Conservation (phyloP, 2,888 invertebrate species). For the Copidosoma aretas region DNA sequence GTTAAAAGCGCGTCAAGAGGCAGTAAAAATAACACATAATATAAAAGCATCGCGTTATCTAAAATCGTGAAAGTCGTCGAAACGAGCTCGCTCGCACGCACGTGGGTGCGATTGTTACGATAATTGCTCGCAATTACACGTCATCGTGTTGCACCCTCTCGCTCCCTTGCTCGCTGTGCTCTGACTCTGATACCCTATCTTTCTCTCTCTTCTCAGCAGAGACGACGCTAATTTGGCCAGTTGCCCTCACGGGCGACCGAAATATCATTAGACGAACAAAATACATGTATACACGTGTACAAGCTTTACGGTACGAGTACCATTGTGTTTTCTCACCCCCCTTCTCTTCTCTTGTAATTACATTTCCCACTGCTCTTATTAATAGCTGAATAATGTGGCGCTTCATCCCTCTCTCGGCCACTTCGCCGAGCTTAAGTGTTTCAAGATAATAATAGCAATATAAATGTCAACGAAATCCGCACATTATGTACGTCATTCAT, state of each 20-base stretch:
- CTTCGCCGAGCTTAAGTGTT: slow-evolving; percentile 48
- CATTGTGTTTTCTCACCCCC: too few species aligned
- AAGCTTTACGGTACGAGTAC: slow-evolving; percentile 2
- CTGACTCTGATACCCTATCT: too few species aligned
- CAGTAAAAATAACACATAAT: not conserved
- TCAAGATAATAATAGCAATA: slow-evolving; percentile 49
- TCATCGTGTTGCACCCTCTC: slow-evolving; percentile 7
- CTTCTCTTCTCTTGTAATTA: slow-evolving; percentile 42
- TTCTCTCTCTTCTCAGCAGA: too few species aligned
- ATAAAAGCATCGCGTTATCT: slow-evolving; percentile 23
- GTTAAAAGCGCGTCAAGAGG: slow-evolving; percentile 16
- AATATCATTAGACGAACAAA: slow-evolving; percentile 23
- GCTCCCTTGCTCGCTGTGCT: not conserved
- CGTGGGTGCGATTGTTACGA: slow-evolving; percentile 15
- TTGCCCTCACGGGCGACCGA: slow-evolving; percentile 15
- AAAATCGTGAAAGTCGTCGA: slow-evolving; percentile 19
- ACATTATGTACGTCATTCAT: slow-evolving; percentile 45
- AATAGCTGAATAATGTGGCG: slow-evolving; percentile 38
- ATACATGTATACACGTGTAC: not conserved
- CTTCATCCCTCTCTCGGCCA: slow-evolving; percentile 38
- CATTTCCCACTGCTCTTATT: slow-evolving; percentile 52
- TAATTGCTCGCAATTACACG: slow-evolving; percentile 34
- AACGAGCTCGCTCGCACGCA: not conserved
- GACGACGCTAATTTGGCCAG: slow-evolving; percentile 27
- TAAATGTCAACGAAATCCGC: slow-evolving; percentile 46